Evolutionary conservation across 2,888 invertebrate species (phyloP).

Genomic region (Tenodera sinensis): DNA sequence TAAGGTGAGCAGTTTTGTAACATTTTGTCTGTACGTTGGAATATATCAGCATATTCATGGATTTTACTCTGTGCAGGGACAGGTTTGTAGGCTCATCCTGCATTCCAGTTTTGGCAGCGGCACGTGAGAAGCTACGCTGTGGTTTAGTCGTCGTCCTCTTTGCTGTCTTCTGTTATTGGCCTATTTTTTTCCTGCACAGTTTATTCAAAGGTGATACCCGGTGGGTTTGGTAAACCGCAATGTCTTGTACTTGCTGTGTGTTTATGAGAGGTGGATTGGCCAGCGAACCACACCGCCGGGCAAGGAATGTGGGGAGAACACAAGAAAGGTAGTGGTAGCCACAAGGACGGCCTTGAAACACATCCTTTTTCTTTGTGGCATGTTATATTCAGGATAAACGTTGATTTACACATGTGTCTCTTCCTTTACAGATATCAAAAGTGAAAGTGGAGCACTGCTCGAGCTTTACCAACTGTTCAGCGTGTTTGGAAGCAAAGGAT

Average conservation of each 20-base stretch:
- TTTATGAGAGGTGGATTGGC: background rate
- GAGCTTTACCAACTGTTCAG: conserved; percentile 80
- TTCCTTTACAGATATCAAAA: conserved; percentile 58
- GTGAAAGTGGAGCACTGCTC: conserved; percentile 83
- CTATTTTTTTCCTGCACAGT: background rate
- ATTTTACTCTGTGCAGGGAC: no score
- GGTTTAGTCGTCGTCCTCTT: background rate
- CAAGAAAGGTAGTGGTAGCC: background rate
- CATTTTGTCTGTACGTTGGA: no score
- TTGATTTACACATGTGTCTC: background rate
- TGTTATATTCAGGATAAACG: background rate
- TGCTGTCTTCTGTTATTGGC: background rate
- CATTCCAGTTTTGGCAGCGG: background rate
- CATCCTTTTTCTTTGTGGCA: background rate
- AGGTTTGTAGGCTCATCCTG: background rate
- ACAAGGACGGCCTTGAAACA: background rate
- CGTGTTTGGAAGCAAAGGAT: conserved; percentile 84
- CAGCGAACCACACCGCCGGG: background rate
- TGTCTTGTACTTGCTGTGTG: background rate
- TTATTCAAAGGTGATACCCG: background rate
- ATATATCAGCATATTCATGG: no score
- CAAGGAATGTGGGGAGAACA: background rate
- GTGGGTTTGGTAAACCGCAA: background rate
- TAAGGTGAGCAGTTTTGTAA: no score
- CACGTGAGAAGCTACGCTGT: background rate